These are phyloP conservation scores for Fissipunctia ypsillon DNA, from an alignment of 2,888 invertebrate species.

Conservation along the genomic window DNA sequence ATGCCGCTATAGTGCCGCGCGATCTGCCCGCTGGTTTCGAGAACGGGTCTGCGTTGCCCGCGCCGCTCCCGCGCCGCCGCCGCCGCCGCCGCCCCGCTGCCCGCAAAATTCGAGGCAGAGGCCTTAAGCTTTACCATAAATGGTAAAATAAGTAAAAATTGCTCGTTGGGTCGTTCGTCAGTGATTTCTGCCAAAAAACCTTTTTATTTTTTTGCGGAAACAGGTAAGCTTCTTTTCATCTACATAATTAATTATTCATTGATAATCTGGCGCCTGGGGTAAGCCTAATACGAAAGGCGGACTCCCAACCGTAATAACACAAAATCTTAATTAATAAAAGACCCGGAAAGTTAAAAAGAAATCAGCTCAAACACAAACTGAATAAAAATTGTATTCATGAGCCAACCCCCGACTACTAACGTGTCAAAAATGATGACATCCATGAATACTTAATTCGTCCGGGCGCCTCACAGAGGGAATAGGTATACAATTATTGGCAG, in stretches of 20 bases:
- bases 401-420: slow-evolving; percentile 53
- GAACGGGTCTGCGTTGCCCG: too few species aligned
- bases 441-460: slow-evolving; percentile 68
- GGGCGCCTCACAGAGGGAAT: slow-evolving; percentile 54
- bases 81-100: too few species aligned
- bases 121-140: not conserved
- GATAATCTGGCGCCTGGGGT: slow-evolving; percentile 1
- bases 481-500: slow-evolving; percentile 70
- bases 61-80: too few species aligned
- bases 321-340: slow-evolving; percentile 35
- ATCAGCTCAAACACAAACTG: slow-evolving; percentile 37
- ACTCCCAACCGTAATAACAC: not conserved
- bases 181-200: not conserved
- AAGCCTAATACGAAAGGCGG: not conserved
- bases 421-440: slow-evolving; percentile 66
- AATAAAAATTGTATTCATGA: slow-evolving; percentile 62
- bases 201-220: not conserved
- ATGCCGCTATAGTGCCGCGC: too few species aligned
- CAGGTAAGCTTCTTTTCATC: not conserved
- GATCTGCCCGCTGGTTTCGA: too few species aligned
- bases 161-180: not conserved
- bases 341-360: slow-evolving; percentile 34
- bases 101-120: too few species aligned
- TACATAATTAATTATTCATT: slow-evolving; percentile 28
- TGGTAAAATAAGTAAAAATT: too few species aligned